A percentile compares a stretch with the other conserved stretches of the same genome.
phyloP scores from a whole-genome alignment of 2,797 vertebrate species.

The Onychomys leucogaster region DNA sequence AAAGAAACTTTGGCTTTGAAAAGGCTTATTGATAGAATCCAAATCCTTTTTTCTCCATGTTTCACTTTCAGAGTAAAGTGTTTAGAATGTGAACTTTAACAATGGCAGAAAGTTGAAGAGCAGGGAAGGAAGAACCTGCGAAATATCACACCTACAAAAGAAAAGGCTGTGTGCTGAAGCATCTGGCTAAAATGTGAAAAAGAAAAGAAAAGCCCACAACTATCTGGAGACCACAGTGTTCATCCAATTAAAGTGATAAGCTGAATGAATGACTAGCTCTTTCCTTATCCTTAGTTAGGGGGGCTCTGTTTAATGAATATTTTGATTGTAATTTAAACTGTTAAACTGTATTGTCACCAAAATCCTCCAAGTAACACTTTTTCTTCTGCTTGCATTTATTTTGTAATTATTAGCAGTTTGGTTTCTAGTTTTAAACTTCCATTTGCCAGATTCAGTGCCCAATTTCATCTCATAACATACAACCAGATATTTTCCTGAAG shows the following conservation, averaged over 20 bases:
- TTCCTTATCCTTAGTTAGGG: neutral
- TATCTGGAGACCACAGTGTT: fast-evolving
- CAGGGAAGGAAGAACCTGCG: neutral
- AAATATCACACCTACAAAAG: neutral
- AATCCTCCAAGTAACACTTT: neutral
- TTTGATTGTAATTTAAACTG: conserved; percentile 1
- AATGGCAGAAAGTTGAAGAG: neutral
- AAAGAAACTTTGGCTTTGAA: conserved; percentile 13
- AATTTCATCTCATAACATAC: neutral
- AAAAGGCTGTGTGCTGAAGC: neutral
- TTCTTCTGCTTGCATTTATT: neutral
- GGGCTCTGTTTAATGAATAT: neutral
- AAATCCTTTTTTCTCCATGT: neutral
- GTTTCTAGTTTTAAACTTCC: neutral
- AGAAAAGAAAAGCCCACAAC: neutral
- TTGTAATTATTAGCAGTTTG: neutral
- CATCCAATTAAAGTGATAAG: neutral
- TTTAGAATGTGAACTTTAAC: neutral
- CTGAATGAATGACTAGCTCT: neutral
- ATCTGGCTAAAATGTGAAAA: neutral
- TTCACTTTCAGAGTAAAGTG: neutral
- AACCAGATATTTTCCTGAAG: neutral
- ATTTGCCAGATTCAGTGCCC: neutral
- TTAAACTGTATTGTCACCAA: neutral
- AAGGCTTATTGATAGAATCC: conserved; percentile 1